phyloP scores from a whole-genome alignment of 2,797 vertebrate genomes.

The Heliangelus exortis region DNA sequence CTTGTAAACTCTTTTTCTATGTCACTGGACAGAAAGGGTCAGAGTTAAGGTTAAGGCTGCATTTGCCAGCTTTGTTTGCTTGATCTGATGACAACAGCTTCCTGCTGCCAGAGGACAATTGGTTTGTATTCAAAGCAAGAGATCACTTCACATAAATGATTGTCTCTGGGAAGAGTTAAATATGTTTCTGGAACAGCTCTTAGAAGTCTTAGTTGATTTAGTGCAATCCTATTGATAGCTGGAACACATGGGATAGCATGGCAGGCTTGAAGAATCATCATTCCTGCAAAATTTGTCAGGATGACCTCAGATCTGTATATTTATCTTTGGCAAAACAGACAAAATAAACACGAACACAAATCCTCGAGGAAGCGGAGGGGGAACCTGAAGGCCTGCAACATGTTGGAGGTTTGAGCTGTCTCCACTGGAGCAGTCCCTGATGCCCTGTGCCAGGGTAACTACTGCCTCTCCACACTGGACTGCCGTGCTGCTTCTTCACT shows the following conservation, averaged over 20 bases:
- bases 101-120: background rate
- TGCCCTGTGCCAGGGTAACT: background rate
- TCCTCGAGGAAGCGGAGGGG: background rate
- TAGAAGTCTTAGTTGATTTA: constrained; percentile 58
- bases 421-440: background rate
- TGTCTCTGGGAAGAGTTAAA: constrained; percentile 61
- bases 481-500: background rate
- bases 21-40: background rate
- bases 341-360: constrained; percentile 59
- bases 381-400: background rate
- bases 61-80: constrained; percentile 24
- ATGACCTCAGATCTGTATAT: constrained; percentile 68
- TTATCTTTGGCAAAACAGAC: constrained; percentile 62
- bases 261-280: constrained; percentile 48
- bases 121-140: constrained; percentile 29
- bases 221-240: constrained; percentile 49
- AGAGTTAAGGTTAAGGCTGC: background rate
- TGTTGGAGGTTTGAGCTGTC: background rate
- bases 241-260: background rate
- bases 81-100: background rate
- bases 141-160: background rate
- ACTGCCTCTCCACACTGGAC: background rate
- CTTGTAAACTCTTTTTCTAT: background rate
- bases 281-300: constrained; percentile 68
- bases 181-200: constrained; percentile 34